Conservation (phyloP, 2,797 vertebrate genomes). For the Emydoidea blandingii region DNA sequence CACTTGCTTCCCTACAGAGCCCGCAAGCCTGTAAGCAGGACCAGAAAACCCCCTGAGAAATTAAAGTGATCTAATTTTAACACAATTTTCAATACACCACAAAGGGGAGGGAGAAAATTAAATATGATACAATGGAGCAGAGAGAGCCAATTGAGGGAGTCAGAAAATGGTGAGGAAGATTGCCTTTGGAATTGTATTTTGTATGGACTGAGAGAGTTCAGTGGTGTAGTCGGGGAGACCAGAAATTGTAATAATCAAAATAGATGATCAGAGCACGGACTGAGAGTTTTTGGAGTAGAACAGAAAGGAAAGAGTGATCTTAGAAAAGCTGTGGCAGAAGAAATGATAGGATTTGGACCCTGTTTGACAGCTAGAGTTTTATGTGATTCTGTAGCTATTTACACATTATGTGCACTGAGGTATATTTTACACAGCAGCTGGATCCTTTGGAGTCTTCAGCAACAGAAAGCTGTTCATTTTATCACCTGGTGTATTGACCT, state of each 20-base stretch:
- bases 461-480: conserved; percentile 25
- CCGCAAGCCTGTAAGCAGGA: neutral
- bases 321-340: neutral
- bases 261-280: neutral
- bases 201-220: neutral
- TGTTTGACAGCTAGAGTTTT: neutral
- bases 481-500: conserved; percentile 51
- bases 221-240: neutral
- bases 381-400: neutral
- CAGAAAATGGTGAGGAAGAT: neutral
- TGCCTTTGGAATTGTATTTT: neutral
- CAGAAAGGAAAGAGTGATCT: neutral
- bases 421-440: conserved; percentile 18
- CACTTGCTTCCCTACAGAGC: neutral
- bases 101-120: neutral
- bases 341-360: neutral
- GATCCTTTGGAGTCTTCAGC: conserved; percentile 15
- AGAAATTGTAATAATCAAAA: neutral
- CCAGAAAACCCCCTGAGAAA: neutral
- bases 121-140: neutral
- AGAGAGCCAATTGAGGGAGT: neutral
- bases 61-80: neutral
- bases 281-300: neutral
- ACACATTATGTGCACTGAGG: neutral
- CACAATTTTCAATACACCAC: neutral